Conservation (phyloP, 2,113 vertebrate species). For the Corythoichthys intestinalis region DNA sequence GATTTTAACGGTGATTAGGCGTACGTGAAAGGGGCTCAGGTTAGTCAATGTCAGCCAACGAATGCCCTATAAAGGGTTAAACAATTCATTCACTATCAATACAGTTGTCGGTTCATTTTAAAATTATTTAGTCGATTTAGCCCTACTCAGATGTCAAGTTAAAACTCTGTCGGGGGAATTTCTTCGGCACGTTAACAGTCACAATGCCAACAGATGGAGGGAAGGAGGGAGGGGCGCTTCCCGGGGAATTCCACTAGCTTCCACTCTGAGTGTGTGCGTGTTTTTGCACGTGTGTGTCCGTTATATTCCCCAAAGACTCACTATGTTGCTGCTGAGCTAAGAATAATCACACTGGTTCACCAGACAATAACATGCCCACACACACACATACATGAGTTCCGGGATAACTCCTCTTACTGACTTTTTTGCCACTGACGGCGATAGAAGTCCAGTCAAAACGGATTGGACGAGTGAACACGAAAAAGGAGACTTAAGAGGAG, state of each 20-base stretch:
- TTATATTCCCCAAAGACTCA: slow-evolving; percentile 55
- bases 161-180: slow-evolving; percentile 33
- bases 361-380: neutral
- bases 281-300: slow-evolving; percentile 46
- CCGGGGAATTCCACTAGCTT: slow-evolving; percentile 59
- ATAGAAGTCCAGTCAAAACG: too few species aligned
- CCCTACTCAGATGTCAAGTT: too few species aligned
- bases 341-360: slow-evolving; percentile 51
- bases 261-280: slow-evolving; percentile 16
- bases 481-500: slow-evolving; percentile 54
- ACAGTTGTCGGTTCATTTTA: too few species aligned
- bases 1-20: too few species aligned
- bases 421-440: too few species aligned
- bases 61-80: too few species aligned
- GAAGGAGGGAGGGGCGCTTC: slow-evolving; percentile 50
- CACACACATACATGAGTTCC: slow-evolving; percentile 3
- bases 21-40: too few species aligned
- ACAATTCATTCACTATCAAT: too few species aligned
- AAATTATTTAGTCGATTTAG: too few species aligned
- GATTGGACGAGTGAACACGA: neutral
- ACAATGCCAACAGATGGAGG: slow-evolving; percentile 48
- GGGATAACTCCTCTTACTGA: too few species aligned
- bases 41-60: too few species aligned
- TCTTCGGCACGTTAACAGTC: slow-evolving; percentile 52
- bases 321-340: slow-evolving; percentile 58